Conservation (phyloP, 1,140 invertebrate genomes). For the Mamestra configurata region DNA sequence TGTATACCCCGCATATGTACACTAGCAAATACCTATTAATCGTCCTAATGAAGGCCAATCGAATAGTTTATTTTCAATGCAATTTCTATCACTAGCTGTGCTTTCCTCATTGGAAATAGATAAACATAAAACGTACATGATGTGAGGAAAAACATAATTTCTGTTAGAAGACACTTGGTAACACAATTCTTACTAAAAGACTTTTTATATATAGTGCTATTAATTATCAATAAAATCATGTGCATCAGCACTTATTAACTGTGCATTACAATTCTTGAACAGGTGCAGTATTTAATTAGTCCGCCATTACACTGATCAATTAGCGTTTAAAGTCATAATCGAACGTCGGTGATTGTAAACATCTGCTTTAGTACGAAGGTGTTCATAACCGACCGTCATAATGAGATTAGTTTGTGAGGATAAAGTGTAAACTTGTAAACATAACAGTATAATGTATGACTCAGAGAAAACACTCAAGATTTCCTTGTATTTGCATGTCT, state of each 20-base stretch:
- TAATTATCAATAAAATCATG: neutral
- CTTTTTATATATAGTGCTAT: neutral
- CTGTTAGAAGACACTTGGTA: no score
- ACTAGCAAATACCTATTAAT: neutral
- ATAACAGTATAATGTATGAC: conserved; percentile 10
- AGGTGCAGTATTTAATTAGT: conserved; percentile 8
- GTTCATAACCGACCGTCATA: neutral
- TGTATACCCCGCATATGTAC: neutral
- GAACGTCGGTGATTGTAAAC: conserved; percentile 1
- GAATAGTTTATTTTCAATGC: neutral
- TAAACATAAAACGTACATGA: no score
- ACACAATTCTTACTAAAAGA: neutral
- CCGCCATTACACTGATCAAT: neutral
- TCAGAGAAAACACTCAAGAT: conserved; percentile 6
- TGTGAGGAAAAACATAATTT: no score
- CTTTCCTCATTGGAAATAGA: no score
- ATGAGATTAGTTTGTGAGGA: neutral
- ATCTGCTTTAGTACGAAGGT: neutral
- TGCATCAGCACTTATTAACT: neutral
- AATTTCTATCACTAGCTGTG: neutral
- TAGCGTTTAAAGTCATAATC: neutral
- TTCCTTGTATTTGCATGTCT: conserved; percentile 9
- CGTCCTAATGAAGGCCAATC: neutral
- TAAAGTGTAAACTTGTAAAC: neutral
- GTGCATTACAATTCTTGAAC: neutral